A percentile compares a stretch with the other conserved stretches of the same genome.
Evolutionary conservation across 2,113 vertebrate species (phyloP).

Genomic region (Laticauda laticaudata): DNA sequence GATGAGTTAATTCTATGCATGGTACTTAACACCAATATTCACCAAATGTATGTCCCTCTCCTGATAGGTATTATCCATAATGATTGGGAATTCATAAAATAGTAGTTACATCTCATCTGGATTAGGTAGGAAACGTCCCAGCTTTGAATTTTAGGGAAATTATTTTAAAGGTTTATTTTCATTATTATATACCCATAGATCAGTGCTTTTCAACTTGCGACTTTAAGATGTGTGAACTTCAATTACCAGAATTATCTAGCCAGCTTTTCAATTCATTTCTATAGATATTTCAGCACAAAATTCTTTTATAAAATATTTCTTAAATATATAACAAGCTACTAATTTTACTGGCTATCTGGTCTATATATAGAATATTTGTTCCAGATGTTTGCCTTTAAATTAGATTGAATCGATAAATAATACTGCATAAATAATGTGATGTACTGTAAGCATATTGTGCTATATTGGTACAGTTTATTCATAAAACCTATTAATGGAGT

Average conservation of each 20-base stretch:
- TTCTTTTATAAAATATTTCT: background rate
- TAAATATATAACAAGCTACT: background rate
- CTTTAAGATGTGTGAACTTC: background rate
- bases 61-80: background rate
- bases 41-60: background rate
- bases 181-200: background rate
- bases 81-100: background rate
- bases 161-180: background rate
- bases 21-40: background rate
- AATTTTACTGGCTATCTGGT: background rate
- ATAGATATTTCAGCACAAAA: background rate
- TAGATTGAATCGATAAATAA: rapidly evolving
- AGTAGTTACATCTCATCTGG: background rate
- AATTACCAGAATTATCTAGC: background rate
- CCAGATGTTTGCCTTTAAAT: background rate
- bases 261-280: background rate
- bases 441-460: background rate
- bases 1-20: background rate
- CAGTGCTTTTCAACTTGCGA: background rate
- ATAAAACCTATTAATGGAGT: rapidly evolving
- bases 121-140: background rate
- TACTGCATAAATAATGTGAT: background rate
- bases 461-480: background rate
- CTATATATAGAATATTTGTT: background rate
- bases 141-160: background rate